Percentiles rank a stretch among this genome's conserved stretches.
Evolutionary conservation across 2,797 vertebrate species (phyloP).

Genomic region (Buceros bicornis): DNA sequence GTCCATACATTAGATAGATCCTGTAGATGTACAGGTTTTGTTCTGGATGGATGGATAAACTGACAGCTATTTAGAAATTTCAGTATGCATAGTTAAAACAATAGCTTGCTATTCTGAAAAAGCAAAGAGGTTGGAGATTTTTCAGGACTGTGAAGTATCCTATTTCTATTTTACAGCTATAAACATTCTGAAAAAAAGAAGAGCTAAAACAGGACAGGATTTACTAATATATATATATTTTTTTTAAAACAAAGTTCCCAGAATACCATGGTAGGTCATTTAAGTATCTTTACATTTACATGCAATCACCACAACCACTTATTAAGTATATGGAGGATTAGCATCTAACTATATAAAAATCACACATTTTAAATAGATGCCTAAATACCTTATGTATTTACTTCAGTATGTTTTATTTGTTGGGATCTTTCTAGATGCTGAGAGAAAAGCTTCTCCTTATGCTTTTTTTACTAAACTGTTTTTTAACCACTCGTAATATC

Average conservation of each 20-base stretch:
- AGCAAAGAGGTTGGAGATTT: not conserved
- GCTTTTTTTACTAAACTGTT: constrained; percentile 3
- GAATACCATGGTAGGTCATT: not conserved
- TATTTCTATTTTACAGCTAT: not conserved
- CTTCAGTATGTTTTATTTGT: constrained; percentile 43
- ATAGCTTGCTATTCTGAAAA: not conserved
- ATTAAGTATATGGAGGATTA: constrained; percentile 27
- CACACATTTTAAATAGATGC: not conserved
- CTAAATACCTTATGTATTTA: constrained; percentile 49
- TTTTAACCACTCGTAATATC: constrained; percentile 19
- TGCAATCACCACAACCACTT: not conserved
- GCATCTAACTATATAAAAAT: not conserved
- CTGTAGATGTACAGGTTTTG: rapidly evolving
- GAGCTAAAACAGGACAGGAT: not conserved
- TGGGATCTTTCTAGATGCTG: constrained; percentile 30
- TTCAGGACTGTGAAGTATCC: not conserved
- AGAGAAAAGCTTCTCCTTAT: constrained; percentile 29
- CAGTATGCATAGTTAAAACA: not conserved
- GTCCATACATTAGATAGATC: not conserved
- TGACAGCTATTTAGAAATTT: not conserved
- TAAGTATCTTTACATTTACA: constrained; percentile 1
- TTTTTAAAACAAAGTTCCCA: not conserved
- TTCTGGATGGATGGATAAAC: not conserved
- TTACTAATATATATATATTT: not conserved
- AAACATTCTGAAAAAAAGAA: not conserved